These are phyloP conservation scores for Neoaliturus tenellus DNA, from an alignment of 2,888 invertebrate genomes.

Conservation along the genomic window DNA sequence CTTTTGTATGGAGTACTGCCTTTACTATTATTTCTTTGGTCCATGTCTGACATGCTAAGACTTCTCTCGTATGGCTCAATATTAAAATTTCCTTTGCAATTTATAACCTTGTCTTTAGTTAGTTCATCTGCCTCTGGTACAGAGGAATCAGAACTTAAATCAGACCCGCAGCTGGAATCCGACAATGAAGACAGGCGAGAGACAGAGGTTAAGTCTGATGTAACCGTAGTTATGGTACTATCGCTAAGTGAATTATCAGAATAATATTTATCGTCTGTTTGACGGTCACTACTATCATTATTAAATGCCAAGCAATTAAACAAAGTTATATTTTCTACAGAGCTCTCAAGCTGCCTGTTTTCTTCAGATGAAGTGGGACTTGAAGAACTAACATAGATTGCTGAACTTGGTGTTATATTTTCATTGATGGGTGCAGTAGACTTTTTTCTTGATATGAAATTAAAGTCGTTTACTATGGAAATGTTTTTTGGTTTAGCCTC, in stretches of 20 bases:
- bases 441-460: neutral
- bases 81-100: neutral
- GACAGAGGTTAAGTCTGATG: constrained; percentile 55
- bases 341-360: neutral
- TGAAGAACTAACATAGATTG: neutral
- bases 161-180: neutral
- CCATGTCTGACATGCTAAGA: neutral
- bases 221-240: constrained; percentile 13
- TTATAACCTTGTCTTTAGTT: neutral
- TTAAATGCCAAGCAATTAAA: constrained; percentile 51
- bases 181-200: constrained; percentile 43
- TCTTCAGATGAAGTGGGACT: neutral
- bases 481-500: constrained; percentile 9
- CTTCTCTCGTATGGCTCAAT: neutral
- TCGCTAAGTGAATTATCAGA: constrained; percentile 31
- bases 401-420: neutral
- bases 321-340: neutral
- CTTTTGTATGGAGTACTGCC: neutral
- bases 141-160: neutral
- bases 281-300: neutral
- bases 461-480: neutral
- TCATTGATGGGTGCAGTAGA: neutral
- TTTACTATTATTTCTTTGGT: neutral
- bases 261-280: constrained; percentile 31
- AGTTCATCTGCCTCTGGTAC: neutral